phyloP scores from a whole-genome alignment of 2,888 invertebrate species.

The Drosophila recens region DNA sequence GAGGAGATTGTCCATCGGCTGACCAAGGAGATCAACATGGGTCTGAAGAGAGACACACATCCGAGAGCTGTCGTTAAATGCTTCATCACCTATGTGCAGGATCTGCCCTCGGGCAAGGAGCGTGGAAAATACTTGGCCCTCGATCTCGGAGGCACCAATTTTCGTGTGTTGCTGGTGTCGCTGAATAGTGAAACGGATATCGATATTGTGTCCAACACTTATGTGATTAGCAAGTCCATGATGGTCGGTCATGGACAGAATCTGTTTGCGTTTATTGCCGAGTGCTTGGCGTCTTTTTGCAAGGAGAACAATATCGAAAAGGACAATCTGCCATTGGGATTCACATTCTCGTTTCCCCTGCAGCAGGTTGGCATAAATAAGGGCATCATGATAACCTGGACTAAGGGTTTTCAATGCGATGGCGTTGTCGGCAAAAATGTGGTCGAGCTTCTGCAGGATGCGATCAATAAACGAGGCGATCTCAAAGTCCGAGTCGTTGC shows the following conservation, averaged over 20 bases:
- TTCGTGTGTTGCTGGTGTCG: conserved; percentile 95
- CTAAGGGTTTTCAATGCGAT: conserved; percentile 96
- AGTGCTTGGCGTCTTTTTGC: conserved; percentile 94
- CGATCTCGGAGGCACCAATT: conserved; percentile 98
- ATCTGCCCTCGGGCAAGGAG: conserved; percentile 96
- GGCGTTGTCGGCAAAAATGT: conserved; percentile 96
- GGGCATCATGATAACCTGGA: conserved; percentile 94
- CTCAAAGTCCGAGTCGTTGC: conserved; percentile 93
- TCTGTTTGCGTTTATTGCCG: conserved; percentile 97
- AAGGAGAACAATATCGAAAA: conserved; percentile 89
- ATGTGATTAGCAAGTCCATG: conserved; percentile 93
- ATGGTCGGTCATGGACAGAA: conserved; percentile 95
- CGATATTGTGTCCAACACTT: conserved; percentile 97
- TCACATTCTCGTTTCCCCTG: conserved; percentile 98
- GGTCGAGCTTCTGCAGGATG: conserved; percentile 92
- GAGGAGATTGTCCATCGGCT: conserved; percentile 90
- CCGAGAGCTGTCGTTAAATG: conserved; percentile 93
- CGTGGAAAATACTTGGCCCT: conserved; percentile 96
- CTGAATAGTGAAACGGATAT: conserved; percentile 90
- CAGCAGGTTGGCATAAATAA: conserved; percentile 93
- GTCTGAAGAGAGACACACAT: conserved; percentile 91
- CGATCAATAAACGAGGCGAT: conserved; percentile 92
- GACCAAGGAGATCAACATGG: conserved; percentile 90
- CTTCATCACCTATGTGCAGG: conserved; percentile 96
- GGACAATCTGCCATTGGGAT: conserved; percentile 93